Percentiles rank a stretch among this genome's conserved stretches.
Conservation (phyloP, 2,888 invertebrate genomes). For the Halictus ligatus region DNA sequence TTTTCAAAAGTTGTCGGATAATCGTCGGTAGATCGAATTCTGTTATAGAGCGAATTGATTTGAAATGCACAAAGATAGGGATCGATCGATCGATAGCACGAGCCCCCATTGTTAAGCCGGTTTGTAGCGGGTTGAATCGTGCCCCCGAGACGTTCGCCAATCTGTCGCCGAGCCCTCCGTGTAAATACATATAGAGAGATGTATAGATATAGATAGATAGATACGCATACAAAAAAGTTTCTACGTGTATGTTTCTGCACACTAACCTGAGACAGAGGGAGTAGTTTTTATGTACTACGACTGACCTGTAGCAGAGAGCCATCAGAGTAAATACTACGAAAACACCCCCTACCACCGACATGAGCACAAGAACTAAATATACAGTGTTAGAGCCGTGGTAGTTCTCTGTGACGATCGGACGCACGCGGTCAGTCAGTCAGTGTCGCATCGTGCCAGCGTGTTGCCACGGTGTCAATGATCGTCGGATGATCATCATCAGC, state of each 20-base stretch:
- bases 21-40: background rate
- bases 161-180: background rate
- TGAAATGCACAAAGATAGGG: background rate
- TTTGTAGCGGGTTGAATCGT: background rate
- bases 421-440: slow-evolving; percentile 30
- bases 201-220: slow-evolving; percentile 43
- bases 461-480: slow-evolving; percentile 28
- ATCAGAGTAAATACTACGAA: slow-evolving; percentile 99
- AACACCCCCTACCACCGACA: slow-evolving; percentile 99
- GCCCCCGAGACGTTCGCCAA: background rate
- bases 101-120: background rate
- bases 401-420: slow-evolving; percentile 90
- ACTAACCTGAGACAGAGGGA: slow-evolving; percentile 99
- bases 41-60: background rate
- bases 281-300: slow-evolving; percentile 99
- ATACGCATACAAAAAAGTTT: slow-evolving; percentile 62
- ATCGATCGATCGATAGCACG: background rate
- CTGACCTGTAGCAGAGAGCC: slow-evolving; percentile 99
- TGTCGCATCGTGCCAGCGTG: slow-evolving; percentile 54
- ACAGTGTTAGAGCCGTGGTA: slow-evolving; percentile 99
- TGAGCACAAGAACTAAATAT: slow-evolving; percentile 98
- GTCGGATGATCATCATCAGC: slow-evolving; percentile 7
- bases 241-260: slow-evolving; percentile 89
- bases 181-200: slow-evolving; percentile 42
- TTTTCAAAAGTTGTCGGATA: background rate